Base-by-base conservation (phyloP, 2,888 invertebrate genomes). In the Ypsolopha sequella region DNA sequence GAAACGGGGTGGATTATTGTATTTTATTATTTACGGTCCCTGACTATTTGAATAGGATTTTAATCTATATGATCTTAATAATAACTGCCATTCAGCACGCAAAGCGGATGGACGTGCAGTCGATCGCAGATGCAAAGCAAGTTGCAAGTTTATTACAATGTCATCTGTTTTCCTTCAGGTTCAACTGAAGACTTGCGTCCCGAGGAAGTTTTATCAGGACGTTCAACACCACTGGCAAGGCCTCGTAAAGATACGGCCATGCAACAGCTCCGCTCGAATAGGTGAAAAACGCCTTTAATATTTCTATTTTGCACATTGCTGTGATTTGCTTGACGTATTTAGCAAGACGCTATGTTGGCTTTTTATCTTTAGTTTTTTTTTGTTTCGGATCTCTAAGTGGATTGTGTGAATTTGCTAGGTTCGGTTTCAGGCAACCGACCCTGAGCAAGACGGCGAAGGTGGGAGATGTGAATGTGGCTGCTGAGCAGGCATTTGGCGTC, bases 381-480 rank as follows among this genome's bases (percentile, higher is more conserved):
- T 1, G 6, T 45, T 45, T 45, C 8, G n/a, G 33, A 24, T 24
- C 4, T 24, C 24, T 6, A 45, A 10, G 24, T 9, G 11, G 47
- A 36, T 47, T 36, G 11, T 36, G 14, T 47, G 47, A 47, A 13
- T 47, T 47, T 11, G 36, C 47, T 13, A 87, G 87, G 68, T 94
- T 94, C 76, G 94, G 94, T 62, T 94, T 93, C 84, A 89, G 93
- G 64, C 91, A 92, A 69, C 88, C 88, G 62, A 74, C 87, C n/a
- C 87, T 89, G 56, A 88, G 88, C 60, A 89, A 92, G 68, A 89
- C 91, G 53, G 91, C 92, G 65, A 90, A 89, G 75, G 91, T 92
- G 51, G 88, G 88, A 41, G 92, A 93, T 74, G 79, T 91, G 59
- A 87, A 85, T 62, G 62, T 88, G 60, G 70, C 78, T 1, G 80